phyloP scores from a whole-genome alignment of 2,113 vertebrate species.

The Clarias gariepinus region DNA sequence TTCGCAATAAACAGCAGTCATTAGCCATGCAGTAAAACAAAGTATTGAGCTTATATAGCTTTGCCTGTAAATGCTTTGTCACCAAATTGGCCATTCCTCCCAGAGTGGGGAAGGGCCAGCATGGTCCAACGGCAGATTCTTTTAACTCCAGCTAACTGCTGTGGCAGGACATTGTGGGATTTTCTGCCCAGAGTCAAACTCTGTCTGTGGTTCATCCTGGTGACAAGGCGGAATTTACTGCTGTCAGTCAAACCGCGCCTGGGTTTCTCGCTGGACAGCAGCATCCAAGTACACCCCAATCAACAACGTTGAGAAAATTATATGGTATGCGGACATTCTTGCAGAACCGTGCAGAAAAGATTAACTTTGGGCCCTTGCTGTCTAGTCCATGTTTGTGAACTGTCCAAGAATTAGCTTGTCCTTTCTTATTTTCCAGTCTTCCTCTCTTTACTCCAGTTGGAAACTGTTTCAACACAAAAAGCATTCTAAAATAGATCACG shows the following conservation, averaged over 20 bases:
- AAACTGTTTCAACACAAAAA: slow-evolving; percentile 15
- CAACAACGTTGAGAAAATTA: slow-evolving; percentile 11
- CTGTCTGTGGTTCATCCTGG: slow-evolving; percentile 5
- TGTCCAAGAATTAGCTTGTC: neutral
- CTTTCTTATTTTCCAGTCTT: neutral
- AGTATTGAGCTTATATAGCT: too few species aligned
- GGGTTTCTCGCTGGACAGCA: neutral
- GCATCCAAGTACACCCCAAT: neutral
- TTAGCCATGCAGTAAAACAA: neutral
- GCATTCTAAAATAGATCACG: slow-evolving; percentile 9
- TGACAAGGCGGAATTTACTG: slow-evolving; percentile 28
- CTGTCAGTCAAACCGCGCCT: slow-evolving; percentile 9
- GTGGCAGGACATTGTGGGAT: neutral
- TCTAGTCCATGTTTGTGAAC: neutral
- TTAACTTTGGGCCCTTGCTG: neutral
- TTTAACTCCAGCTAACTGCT: neutral
- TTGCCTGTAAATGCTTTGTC: neutral
- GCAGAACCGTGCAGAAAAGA: slow-evolving; percentile 25
- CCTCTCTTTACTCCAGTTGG: neutral
- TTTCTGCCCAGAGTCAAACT: neutral
- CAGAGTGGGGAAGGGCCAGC: neutral
- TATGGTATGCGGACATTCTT: slow-evolving; percentile 8
- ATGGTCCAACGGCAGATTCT: neutral
- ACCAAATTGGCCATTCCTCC: neutral
- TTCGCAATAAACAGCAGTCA: neutral